Percentiles rank a stretch among this genome's conserved stretches.
Conservation (phyloP, 2,797 vertebrate species). For the Vespertilio murinus region DNA sequence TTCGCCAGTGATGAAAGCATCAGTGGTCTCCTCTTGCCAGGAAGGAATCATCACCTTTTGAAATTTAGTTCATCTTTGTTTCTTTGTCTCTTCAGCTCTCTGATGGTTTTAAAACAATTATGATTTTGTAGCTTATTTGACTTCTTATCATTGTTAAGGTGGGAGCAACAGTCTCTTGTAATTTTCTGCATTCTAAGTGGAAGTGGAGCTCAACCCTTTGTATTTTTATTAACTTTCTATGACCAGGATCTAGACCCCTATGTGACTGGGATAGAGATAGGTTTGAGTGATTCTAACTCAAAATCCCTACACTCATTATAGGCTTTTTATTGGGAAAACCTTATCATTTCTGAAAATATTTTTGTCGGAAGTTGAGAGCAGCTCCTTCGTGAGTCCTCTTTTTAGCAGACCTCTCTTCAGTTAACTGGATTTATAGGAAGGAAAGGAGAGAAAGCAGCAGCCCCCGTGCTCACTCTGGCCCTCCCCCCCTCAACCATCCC, state of each 20-base stretch:
- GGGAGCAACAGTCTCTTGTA: not conserved
- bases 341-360: not conserved
- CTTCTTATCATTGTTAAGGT: not conserved
- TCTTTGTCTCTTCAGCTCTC: not conserved
- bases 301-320: not conserved
- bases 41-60: not conserved
- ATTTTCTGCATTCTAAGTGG: not conserved
- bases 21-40: not conserved
- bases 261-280: not conserved
- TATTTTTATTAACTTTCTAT: slow-evolving; percentile 18
- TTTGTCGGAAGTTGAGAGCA: not conserved
- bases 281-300: slow-evolving; percentile 7
- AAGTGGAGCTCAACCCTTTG: not conserved
- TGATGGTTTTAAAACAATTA: not conserved
- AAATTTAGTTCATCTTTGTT: not conserved
- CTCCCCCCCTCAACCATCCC: not conserved
- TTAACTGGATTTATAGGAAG: not conserved
- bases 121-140: not conserved
- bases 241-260: not conserved
- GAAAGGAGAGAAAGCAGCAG: not conserved
- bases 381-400: not conserved
- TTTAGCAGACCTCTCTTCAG: not conserved
- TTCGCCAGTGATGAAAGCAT: not conserved
- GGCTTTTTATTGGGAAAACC: not conserved
- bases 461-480: not conserved